Base-by-base conservation (phyloP, 2,113 vertebrate genomes). In the Odocoileus hemionus region DNA sequence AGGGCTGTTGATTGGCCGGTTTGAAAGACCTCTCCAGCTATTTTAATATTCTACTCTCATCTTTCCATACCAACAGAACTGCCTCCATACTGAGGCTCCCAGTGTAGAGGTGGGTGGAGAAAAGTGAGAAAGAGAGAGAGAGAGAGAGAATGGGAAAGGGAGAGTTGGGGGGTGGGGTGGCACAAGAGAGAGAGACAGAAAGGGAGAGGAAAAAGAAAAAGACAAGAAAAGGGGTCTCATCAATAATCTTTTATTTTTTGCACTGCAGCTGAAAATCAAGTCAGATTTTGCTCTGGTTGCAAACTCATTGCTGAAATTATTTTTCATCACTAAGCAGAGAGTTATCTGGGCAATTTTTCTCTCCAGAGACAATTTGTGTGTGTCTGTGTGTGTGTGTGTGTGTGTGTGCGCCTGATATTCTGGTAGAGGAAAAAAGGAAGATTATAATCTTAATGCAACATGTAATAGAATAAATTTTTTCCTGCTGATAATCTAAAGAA, bases 371-470 rank as follows among this genome's bases (percentile, higher is more conserved):
- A 82, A 39, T 74, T 58, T 84, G 47, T 50, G 47, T 61, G 11
- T 76, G 36, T 94, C 10, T 36, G 36, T 36, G 36, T 36, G 36
- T 50, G 47, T 61, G 11, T 84, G 47, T 50, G 47, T 61, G 11
- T 93, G 9, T 93, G 9, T 67, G 4, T 90, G 52, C 54, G n/a
- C 45, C n/a, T 76, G 50, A 94, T 87, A 87, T 67, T 89, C 93
- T 86, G 80, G 92, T 82, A 94, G 60, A 80, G n/a, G 39, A 30
- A 95, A 95, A 12, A 82, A 88, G 43, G 39, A 57, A 83, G 93
- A 96, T 97, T n/a, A 54, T 91, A 91, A 97, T 98, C 89, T 94
- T 93, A 96, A 96, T 93, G 36, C 64, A 93, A 78, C 67, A 55
- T 91, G 43, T 91, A 97, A 93, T 78, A 91, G 58, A 93, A 89